These are phyloP conservation scores for Stenchaetothrips biformis DNA, from an alignment of 2,888 invertebrate genomes.

Conservation along the genomic window DNA sequence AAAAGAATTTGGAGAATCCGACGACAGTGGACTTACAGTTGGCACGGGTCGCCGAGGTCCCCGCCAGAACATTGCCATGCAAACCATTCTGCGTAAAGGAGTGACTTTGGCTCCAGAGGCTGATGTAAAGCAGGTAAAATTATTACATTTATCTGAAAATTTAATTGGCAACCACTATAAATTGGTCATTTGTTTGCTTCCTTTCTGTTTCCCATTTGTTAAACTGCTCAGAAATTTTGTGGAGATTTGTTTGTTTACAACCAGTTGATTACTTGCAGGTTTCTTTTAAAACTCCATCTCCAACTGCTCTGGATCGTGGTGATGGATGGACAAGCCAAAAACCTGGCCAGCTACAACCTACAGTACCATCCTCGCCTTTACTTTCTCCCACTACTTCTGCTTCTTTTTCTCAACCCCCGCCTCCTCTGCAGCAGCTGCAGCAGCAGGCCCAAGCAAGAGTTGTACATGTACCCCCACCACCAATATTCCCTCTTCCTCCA, in stretches of 20 bases:
- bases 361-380: no score
- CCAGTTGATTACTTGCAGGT: constrained; percentile 45
- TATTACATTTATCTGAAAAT: constrained; percentile 11
- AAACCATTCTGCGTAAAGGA: constrained; percentile 66
- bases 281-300: constrained; percentile 52
- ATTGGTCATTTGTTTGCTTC: neutral
- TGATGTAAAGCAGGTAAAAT: constrained; percentile 41
- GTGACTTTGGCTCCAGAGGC: constrained; percentile 62
- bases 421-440: neutral
- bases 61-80: constrained; percentile 75
- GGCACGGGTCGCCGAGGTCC: constrained; percentile 45
- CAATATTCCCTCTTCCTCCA: neutral
- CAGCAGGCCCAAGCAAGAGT: neutral
- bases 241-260: constrained; percentile 15
- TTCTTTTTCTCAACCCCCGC: neutral
- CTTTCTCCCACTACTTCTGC: neutral
- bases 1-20: constrained; percentile 40
- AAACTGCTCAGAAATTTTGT: constrained; percentile 25
- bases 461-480: neutral
- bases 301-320: constrained; percentile 33
- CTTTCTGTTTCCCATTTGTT: constrained; percentile 26
- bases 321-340: neutral
- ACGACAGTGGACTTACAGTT: constrained; percentile 44
- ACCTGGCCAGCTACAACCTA: neutral
- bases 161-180: neutral